These are phyloP conservation scores for Zingel zingel DNA, from an alignment of 2,113 vertebrate genomes.

Conservation along the genomic window DNA sequence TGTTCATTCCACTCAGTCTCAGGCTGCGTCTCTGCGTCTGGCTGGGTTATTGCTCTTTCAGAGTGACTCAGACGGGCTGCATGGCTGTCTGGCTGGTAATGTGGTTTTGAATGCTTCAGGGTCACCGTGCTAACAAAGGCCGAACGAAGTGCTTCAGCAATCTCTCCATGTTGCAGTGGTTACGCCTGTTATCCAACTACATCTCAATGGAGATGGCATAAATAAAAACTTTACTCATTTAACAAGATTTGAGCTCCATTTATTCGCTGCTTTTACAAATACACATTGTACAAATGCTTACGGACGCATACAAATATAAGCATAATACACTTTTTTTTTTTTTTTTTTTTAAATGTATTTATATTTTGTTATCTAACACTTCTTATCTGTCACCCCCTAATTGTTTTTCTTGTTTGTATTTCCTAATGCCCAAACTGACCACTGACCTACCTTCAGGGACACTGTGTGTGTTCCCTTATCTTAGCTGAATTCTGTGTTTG, in stretches of 20 bases:
- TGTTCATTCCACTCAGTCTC: conserved; percentile 53
- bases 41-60: conserved; percentile 72
- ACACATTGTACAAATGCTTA: background rate
- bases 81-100: conserved; percentile 71
- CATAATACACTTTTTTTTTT: background rate
- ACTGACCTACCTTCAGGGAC: background rate
- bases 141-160: conserved; percentile 41
- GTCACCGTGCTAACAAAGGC: conserved; percentile 56
- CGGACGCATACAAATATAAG: background rate
- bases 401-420: too few relatives aligned
- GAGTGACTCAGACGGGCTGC: conserved; percentile 71
- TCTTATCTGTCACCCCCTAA: background rate
- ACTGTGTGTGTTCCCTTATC: background rate
- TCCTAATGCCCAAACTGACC: too few relatives aligned
- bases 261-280: background rate
- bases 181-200: conserved; percentile 38
- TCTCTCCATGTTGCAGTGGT: conserved; percentile 22
- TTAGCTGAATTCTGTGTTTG: background rate
- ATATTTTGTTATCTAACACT: background rate
- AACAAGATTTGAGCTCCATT: background rate
- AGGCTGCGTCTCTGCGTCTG: conserved; percentile 64
- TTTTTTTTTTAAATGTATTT: background rate
- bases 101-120: conserved; percentile 75
- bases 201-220: conserved; percentile 24
- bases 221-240: conserved; percentile 18